A percentile compares a stretch with the other conserved stretches of the same genome.
Evolutionary conservation across 1,140 invertebrate genomes (phyloP).

Genomic region (Drosophila ohnishii): DNA sequence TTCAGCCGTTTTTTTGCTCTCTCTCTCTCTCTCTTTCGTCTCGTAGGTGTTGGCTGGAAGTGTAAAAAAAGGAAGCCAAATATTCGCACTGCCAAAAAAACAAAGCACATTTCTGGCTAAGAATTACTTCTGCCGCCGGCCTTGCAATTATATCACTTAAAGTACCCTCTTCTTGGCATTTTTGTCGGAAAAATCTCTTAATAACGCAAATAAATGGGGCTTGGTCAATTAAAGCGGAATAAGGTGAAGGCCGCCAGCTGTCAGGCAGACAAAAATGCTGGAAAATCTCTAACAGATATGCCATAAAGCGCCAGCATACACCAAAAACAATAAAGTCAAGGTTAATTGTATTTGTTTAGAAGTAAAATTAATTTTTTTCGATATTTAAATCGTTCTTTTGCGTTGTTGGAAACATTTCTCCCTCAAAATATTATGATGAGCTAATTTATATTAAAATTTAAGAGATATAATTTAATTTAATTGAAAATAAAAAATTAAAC

Average conservation of each 20-base stretch:
- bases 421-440: too few species aligned
- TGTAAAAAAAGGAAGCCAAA: slow-evolving; percentile 16
- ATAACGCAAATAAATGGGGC: slow-evolving; percentile 24
- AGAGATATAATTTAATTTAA: background rate
- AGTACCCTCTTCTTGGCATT: slow-evolving; percentile 27
- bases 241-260: slow-evolving; percentile 58
- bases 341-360: background rate
- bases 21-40: background rate
- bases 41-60: slow-evolving; percentile 6
- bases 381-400: background rate
- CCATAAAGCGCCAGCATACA: slow-evolving; percentile 23
- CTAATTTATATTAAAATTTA: background rate
- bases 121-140: slow-evolving; percentile 13
- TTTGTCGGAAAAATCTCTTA: slow-evolving; percentile 34
- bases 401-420: background rate
- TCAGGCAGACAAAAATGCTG: slow-evolving; percentile 28
- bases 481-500: too few species aligned
- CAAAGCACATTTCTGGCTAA: slow-evolving; percentile 4
- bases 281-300: slow-evolving; percentile 36
- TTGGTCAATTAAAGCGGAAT: slow-evolving; percentile 59
- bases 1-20: slow-evolving; percentile 8
- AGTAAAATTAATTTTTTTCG: background rate
- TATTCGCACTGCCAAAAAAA: slow-evolving; percentile 14
- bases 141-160: slow-evolving; percentile 26
- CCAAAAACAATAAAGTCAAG: slow-evolving; percentile 2